Evolutionary conservation across 30 jellyfish, hydroid and myxozoan species (phyloP).

Genomic region (Aurelia coerulea): DNA sequence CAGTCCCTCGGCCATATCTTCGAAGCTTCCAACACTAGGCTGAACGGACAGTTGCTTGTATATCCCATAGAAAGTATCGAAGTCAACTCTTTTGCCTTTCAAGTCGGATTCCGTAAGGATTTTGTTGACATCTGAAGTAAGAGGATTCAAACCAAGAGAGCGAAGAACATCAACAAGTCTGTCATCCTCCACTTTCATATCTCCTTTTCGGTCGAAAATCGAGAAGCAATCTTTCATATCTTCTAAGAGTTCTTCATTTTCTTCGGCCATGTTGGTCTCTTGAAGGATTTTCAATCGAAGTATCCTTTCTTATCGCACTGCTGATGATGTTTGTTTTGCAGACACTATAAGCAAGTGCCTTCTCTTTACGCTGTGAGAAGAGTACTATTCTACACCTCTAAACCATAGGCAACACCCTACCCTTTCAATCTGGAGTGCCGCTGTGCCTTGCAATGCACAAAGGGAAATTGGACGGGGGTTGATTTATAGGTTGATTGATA

Average conservation of each 20-base stretch:
- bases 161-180: slow-evolving; percentile 80
- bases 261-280: slow-evolving; percentile 74
- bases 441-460: too few relatives aligned
- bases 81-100: slow-evolving; percentile 84
- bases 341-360: too few relatives aligned
- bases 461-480: too few relatives aligned
- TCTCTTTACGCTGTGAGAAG: too few relatives aligned
- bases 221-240: slow-evolving; percentile 93
- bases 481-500: too few relatives aligned
- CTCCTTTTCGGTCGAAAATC: slow-evolving; percentile 92
- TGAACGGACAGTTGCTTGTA: slow-evolving; percentile 79
- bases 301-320: too few relatives aligned
- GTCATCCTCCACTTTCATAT: slow-evolving; percentile 77
- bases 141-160: slow-evolving; percentile 92
- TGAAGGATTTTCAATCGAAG: too few relatives aligned
- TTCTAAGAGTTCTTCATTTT: slow-evolving; percentile 81
- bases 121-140: slow-evolving; percentile 81
- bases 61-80: slow-evolving; percentile 86
- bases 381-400: too few relatives aligned
- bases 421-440: too few relatives aligned
- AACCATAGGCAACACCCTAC: too few relatives aligned
- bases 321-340: too few relatives aligned
- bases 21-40: slow-evolving; percentile 86
- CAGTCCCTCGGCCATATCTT: slow-evolving; percentile 94
- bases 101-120: slow-evolving; percentile 78